Percentiles rank a stretch among this genome's conserved stretches.
Evolutionary conservation across 2,797 vertebrate genomes (phyloP).

Genomic region (Pterois miles): DNA sequence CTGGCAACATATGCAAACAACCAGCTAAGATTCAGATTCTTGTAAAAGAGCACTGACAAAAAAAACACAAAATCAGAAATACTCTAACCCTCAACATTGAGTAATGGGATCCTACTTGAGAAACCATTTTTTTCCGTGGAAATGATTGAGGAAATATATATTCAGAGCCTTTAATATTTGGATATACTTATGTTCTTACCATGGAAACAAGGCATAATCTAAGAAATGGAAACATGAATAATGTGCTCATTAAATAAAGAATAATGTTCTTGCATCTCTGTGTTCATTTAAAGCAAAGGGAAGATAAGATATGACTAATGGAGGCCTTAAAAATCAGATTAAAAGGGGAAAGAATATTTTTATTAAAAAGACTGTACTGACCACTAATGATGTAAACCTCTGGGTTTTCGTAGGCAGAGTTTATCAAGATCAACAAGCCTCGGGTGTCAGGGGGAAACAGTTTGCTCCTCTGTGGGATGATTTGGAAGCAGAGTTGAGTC

Average conservation of each 20-base stretch:
- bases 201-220: background rate
- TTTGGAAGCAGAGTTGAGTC: slow-evolving; percentile 23
- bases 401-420: slow-evolving; percentile 36
- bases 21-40: background rate
- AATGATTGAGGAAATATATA: background rate
- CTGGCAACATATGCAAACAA: background rate
- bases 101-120: background rate
- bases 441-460: slow-evolving; percentile 6
- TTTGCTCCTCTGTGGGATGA: slow-evolving; percentile 1
- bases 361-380: slow-evolving; percentile 36
- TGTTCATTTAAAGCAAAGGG: slow-evolving; percentile 13
- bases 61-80: background rate
- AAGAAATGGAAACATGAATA: slow-evolving; percentile 11
- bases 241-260: slow-evolving; percentile 24
- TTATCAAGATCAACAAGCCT: slow-evolving; percentile 37
- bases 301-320: slow-evolving; percentile 41
- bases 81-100: background rate
- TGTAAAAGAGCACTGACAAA: background rate
- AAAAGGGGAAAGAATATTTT: slow-evolving; percentile 31
- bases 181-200: background rate
- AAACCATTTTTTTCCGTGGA: background rate
- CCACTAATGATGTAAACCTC: slow-evolving; percentile 31
- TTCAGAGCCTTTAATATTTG: slow-evolving; percentile 3
- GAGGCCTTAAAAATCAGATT: slow-evolving; percentile 39
- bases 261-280: slow-evolving; percentile 2